These are phyloP conservation scores for Mesochorus sp. DNA, from an alignment of 2,888 invertebrate species.

Conservation along the genomic window DNA sequence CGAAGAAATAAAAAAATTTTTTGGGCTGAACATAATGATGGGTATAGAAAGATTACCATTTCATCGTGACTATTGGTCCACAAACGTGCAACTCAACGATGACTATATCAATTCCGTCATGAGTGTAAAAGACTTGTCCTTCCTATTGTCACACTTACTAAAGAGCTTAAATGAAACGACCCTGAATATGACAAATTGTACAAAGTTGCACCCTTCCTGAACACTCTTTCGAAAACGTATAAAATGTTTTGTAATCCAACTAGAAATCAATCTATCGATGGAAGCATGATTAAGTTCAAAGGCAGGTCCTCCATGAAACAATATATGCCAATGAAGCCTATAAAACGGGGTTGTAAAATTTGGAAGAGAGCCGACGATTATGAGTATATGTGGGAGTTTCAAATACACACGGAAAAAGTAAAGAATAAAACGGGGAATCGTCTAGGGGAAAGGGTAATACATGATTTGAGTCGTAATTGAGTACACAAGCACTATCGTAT, in stretches of 20 bases:
- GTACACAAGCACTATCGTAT: slow-evolving; percentile 43
- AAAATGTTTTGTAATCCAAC: slow-evolving; percentile 45
- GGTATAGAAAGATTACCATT: slow-evolving; percentile 8
- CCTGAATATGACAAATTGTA: slow-evolving; percentile 66
- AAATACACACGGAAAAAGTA: slow-evolving; percentile 71
- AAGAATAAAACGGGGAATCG: slow-evolving; percentile 63
- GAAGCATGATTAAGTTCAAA: slow-evolving; percentile 69
- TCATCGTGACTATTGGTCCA: slow-evolving; percentile 14
- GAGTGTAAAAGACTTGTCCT: no score
- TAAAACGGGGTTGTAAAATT: slow-evolving; percentile 46
- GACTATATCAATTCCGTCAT: no score
- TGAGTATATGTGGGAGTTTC: slow-evolving; percentile 59
- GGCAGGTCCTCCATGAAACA: slow-evolving; percentile 37
- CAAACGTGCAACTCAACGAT: slow-evolving; percentile 1
- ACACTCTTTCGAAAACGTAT: slow-evolving; percentile 58
- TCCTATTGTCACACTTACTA: no score
- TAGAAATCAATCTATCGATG: slow-evolving; percentile 63
- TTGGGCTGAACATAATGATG: slow-evolving; percentile 23
- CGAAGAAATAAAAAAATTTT: slow-evolving; percentile 9
- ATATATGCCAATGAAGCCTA: slow-evolving; percentile 39
- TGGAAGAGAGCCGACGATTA: slow-evolving; percentile 27
- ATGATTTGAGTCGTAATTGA: slow-evolving; percentile 60
- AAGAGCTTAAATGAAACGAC: slow-evolving; percentile 1
- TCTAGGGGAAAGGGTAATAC: slow-evolving; percentile 68
- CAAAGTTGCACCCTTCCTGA: slow-evolving; percentile 67